Evolutionary conservation across 2,797 vertebrate genomes (phyloP).

Genomic region (Melanotaenia nigrans): DNA sequence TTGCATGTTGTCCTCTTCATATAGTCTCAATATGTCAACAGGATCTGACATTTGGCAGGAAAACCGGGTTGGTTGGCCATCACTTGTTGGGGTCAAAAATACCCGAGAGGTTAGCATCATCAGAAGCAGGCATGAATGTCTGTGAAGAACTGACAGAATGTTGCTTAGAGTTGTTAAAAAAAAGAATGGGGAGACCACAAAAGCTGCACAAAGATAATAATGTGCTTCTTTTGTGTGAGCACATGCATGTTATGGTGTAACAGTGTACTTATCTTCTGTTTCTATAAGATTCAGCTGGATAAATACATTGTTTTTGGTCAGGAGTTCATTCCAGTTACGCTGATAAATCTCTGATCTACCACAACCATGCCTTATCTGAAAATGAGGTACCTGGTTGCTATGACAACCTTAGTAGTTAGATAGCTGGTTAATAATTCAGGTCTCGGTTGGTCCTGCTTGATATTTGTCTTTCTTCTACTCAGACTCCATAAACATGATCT

Average conservation of each 20-base stretch:
- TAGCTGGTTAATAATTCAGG: slow-evolving; percentile 34
- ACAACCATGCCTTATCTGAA: slow-evolving; percentile 24
- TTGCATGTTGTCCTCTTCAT: slow-evolving; percentile 15
- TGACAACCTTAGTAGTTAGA: slow-evolving; percentile 26
- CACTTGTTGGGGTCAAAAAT: not conserved
- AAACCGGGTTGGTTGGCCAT: not conserved
- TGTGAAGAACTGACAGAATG: not conserved
- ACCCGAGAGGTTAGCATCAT: not conserved
- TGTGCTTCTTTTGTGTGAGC: slow-evolving; percentile 22
- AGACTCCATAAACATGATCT: slow-evolving; percentile 12
- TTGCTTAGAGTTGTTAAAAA: slow-evolving; percentile 5
- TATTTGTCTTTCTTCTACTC: slow-evolving; percentile 46
- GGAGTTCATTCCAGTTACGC: slow-evolving; percentile 18
- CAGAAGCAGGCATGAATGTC: not conserved
- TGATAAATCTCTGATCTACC: slow-evolving; percentile 23
- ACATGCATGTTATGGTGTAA: slow-evolving; percentile 30
- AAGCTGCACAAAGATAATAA: slow-evolving; percentile 21
- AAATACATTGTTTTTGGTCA: slow-evolving; percentile 29
- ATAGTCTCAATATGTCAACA: slow-evolving; percentile 44
- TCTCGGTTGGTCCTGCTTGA: slow-evolving; percentile 15
- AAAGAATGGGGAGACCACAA: not conserved
- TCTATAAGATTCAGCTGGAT: not conserved
- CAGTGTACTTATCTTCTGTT: slow-evolving; percentile 2
- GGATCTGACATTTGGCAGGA: slow-evolving; percentile 35
- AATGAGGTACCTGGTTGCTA: slow-evolving; percentile 23